phyloP scores from a whole-genome alignment of 2,113 vertebrate species.

The Channa maculata region DNA sequence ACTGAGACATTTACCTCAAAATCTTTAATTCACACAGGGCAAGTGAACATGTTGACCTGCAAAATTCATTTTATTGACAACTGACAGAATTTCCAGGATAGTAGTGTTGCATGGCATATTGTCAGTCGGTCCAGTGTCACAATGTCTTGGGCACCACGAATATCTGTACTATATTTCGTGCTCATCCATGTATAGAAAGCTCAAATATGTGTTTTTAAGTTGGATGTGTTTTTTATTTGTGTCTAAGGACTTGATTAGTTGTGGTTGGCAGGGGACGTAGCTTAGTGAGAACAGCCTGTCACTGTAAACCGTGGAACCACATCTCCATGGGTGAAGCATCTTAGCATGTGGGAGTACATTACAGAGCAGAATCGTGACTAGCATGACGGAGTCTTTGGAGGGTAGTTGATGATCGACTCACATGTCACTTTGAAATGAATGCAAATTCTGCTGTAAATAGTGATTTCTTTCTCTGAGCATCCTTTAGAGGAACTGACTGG shows the following conservation, averaged over 20 bases:
- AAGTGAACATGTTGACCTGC: background rate
- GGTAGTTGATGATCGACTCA: conserved; percentile 1
- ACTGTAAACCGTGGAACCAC: conserved; percentile 5
- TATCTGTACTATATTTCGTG: background rate
- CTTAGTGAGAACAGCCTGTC: conserved; percentile 18
- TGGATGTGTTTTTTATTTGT: background rate
- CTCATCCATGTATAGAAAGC: background rate
- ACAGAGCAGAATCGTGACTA: conserved; percentile 57
- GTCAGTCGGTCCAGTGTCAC: too few species aligned
- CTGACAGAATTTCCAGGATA: too few species aligned
- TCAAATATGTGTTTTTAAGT: background rate
- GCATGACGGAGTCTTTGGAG: conserved; percentile 18
- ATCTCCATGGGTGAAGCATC: conserved; percentile 21
- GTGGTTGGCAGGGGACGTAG: conserved; percentile 14
- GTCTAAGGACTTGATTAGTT: background rate
- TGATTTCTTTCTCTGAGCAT: background rate
- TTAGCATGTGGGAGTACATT: conserved; percentile 44
- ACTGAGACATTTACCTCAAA: background rate
- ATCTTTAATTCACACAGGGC: background rate
- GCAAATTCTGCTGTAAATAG: background rate
- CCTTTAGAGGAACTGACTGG: background rate
- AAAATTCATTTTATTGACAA: too few species aligned
- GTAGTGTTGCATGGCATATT: too few species aligned
- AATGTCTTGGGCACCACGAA: background rate
- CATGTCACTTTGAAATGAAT: conserved; percentile 4